Base-by-base conservation (phyloP, 2,888 invertebrate species). In the Torymus aiolomorphi region DNA sequence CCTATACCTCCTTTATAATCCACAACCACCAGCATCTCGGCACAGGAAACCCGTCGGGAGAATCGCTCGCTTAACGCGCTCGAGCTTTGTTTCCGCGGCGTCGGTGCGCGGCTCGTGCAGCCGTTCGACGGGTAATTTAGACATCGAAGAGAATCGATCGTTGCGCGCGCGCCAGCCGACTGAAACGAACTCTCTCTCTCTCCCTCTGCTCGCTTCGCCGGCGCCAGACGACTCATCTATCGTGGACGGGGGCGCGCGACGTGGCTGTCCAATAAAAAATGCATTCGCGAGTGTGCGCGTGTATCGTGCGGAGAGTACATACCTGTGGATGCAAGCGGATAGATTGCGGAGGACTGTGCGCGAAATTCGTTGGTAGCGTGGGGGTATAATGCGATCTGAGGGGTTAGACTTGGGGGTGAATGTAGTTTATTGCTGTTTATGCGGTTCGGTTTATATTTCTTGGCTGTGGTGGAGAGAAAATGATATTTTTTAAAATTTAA, bases 41-140 rank as follows among this genome's bases (percentile, higher is more conserved):
- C 63, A 14, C 12, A 31, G 13, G 20, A 16, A 57, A 59, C 18
- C 14, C 14, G 18, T 42, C 42, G 18, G 49, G 18, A 59, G 54
- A 72, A 78, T 78, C 54, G 77, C 61, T 72, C 67, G 59, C 49
- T 75, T 75, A 75, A 66, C 14, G 66, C 20, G 42, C 14, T 20
- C 11, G 62, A 18, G 14, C 62, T 76, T 76, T 61, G 76, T 76
- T 63, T 76, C 66, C 76, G 70, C n/a, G 70, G 54, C 54, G 52
- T 63, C 54, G 16, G 11, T 16, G 16, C 5, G n/a, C 49, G 49
- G 65, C 74, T 42, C 56, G 14, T 5, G 8, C 42, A 42, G 42
- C 42, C 42, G 16, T 76, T 67, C 57, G 65, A 79, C 49, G 72
- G 76, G 66, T 80, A 80, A 76, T 80, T 80, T 80, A 72, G 76